A percentile compares a stretch with the other conserved stretches of the same genome.
phyloP scores from a whole-genome alignment of 2,113 vertebrate genomes.

The Holacanthus passer region DNA sequence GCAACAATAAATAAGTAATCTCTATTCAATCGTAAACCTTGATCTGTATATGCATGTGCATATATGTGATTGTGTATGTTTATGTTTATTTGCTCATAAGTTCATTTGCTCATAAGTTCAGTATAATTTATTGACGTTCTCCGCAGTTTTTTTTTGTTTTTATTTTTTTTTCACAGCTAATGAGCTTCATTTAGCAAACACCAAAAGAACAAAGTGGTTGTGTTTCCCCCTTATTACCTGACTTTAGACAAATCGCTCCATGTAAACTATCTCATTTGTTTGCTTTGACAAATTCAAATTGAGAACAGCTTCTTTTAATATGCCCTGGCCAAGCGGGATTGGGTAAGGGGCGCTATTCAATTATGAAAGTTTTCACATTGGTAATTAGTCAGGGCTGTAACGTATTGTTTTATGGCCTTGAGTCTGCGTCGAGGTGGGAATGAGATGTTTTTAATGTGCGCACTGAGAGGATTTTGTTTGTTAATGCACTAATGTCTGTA shows the following conservation, averaged over 20 bases:
- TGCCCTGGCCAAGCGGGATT: slow-evolving; percentile 63
- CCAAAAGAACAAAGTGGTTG: slow-evolving; percentile 57
- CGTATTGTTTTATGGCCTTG: slow-evolving; percentile 78
- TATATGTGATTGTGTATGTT: background rate
- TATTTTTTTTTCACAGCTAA: slow-evolving; percentile 21
- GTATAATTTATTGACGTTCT: slow-evolving; percentile 36
- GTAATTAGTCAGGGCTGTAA: slow-evolving; percentile 80
- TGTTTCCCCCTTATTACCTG: slow-evolving; percentile 75
- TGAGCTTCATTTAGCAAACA: slow-evolving; percentile 69
- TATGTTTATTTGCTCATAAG: slow-evolving; percentile 25
- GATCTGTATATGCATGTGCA: background rate
- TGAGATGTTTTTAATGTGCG: slow-evolving; percentile 79
- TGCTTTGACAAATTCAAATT: slow-evolving; percentile 77
- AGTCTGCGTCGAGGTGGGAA: slow-evolving; percentile 66
- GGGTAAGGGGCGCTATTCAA: slow-evolving; percentile 73
- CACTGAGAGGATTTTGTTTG: slow-evolving; percentile 74
- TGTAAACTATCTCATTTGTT: slow-evolving; percentile 73
- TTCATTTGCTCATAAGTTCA: slow-evolving; percentile 33
- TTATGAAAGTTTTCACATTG: slow-evolving; percentile 79
- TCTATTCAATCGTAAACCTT: background rate
- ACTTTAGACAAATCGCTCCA: slow-evolving; percentile 68
- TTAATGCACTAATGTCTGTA: slow-evolving; percentile 73
- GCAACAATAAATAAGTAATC: background rate
- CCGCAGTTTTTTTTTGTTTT: slow-evolving; percentile 40
- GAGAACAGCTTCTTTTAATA: slow-evolving; percentile 67